A percentile compares a stretch with the other conserved stretches of the same genome.
Conservation (phyloP, 2,888 invertebrate species). For the Netelia fuscicornis region DNA sequence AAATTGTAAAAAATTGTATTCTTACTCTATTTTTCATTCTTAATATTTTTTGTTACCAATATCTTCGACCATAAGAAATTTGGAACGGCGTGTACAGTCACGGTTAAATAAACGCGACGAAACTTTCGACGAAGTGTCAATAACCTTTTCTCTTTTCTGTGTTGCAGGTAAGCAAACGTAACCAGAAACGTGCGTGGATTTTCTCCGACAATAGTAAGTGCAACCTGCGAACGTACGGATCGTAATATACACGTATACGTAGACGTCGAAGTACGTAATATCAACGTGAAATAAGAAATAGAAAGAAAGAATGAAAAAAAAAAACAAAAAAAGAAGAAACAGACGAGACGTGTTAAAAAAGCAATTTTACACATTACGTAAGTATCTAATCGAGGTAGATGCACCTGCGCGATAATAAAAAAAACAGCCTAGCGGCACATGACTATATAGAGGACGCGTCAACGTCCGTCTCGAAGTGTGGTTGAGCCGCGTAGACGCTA, state of each 20-base stretch:
- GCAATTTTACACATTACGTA: constrained; percentile 45
- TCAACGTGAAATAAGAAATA: constrained; percentile 11
- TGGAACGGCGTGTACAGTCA: no score
- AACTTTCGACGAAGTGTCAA: background rate
- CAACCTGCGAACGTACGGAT: background rate
- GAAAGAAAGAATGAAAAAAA: constrained; percentile 1
- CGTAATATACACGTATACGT: background rate
- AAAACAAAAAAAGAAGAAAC: constrained; percentile 16
- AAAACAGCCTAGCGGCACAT: constrained; percentile 36
- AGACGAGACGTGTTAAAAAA: constrained; percentile 10
- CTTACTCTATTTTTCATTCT: no score
- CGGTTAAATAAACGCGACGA: background rate
- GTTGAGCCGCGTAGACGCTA: constrained; percentile 45
- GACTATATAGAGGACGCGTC: constrained; percentile 71
- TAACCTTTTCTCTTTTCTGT: constrained; percentile 60
- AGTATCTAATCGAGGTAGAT: constrained; percentile 54
- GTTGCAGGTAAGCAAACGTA: constrained; percentile 74
- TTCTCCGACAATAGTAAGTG: constrained; percentile 15
- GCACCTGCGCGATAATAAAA: constrained; percentile 52
- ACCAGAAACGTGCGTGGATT: constrained; percentile 3
- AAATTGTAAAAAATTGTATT: no score
- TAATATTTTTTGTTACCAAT: no score
- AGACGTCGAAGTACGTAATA: constrained; percentile 35
- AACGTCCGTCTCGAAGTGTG: constrained; percentile 82
- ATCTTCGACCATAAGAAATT: no score